Conservation (phyloP, 2,113 vertebrate genomes). For the Siniperca knerii region DNA sequence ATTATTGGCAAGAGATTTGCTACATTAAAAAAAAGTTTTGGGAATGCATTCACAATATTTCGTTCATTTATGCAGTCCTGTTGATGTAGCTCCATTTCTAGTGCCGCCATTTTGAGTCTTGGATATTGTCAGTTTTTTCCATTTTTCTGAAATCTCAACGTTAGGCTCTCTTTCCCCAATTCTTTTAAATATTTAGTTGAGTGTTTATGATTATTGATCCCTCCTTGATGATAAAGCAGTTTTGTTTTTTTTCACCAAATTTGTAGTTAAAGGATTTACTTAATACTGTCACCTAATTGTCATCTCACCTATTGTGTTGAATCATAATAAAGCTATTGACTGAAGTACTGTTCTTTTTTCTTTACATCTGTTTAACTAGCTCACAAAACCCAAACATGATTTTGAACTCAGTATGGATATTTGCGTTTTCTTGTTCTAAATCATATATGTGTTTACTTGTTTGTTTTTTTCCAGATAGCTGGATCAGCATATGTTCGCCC, state of each 20-base stretch:
- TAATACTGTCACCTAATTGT: not conserved
- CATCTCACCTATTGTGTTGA: not conserved
- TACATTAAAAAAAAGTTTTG: not conserved
- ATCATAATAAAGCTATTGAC: not conserved
- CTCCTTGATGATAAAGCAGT: not conserved
- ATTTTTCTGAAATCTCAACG: not conserved
- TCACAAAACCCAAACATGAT: not conserved
- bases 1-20: not conserved
- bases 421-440: not conserved
- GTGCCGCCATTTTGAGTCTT: not conserved
- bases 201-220: not conserved
- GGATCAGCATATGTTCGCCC: slow-evolving; percentile 92
- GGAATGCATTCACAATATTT: not conserved
- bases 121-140: not conserved
- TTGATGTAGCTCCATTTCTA: not conserved
- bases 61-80: not conserved
- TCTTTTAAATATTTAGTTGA: not conserved
- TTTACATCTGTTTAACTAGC: not conserved
- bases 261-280: not conserved
- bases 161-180: not conserved
- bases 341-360: not conserved
- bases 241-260: not conserved
- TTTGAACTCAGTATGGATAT: not conserved
- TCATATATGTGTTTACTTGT: not conserved
- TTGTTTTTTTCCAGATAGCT: slow-evolving; percentile 84